Evolutionary conservation across 2,888 invertebrate species (phyloP).

Genomic region (Nesidiocoris tenuis): DNA sequence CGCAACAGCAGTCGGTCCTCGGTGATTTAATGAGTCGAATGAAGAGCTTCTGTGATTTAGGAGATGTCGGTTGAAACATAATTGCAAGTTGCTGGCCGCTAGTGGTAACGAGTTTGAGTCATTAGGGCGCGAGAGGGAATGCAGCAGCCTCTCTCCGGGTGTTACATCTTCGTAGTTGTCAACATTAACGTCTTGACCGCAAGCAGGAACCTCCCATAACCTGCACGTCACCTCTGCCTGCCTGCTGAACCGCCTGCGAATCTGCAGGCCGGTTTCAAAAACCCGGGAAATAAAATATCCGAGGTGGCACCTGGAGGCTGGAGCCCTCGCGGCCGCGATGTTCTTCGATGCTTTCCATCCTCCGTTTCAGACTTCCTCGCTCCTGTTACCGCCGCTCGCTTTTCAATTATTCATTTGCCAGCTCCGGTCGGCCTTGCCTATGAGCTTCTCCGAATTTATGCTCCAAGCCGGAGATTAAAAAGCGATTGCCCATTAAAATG

Average conservation of each 20-base stretch:
- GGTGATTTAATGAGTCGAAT: not conserved
- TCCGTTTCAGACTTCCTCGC: not conserved
- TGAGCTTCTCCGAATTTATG: not conserved
- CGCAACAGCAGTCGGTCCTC: not conserved
- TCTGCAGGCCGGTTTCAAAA: not conserved
- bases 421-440: not conserved
- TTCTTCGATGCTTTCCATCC: not conserved
- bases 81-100: not conserved
- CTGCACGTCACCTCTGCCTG: not conserved
- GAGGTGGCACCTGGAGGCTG: not conserved
- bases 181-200: conserved; percentile 5
- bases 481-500: not conserved
- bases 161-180: conserved; percentile 18
- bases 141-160: not conserved
- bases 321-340: not conserved
- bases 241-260: not conserved
- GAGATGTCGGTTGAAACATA: not conserved
- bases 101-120: not conserved
- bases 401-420: conserved; percentile 5
- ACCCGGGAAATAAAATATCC: not conserved
- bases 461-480: not conserved
- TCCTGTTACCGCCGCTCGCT: conserved; percentile 1
- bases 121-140: not conserved
- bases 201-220: not conserved
- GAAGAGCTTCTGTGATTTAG: not conserved